Base-by-base conservation (phyloP, 37 sponge, comb jelly and placozoan species). In the Spongia lamella region DNA sequence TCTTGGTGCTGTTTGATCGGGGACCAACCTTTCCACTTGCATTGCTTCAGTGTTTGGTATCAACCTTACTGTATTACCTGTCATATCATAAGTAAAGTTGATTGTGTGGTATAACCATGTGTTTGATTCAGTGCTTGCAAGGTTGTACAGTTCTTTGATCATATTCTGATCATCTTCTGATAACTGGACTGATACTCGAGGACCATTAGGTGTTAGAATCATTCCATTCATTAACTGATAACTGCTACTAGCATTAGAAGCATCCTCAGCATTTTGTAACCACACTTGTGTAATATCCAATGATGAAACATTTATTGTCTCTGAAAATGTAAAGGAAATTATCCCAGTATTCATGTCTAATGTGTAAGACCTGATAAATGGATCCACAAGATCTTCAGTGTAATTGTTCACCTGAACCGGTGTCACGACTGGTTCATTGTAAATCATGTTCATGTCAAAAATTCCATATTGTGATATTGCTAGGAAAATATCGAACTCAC, bases 271-370 rank as follows among this genome's bases (percentile, higher is more conserved):
- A 49, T 47, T 84, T 27, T 72, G 85, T 1, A 93, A 32, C 0
- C 76, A 79, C 53, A 93, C 16, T 14, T 39, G 36, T 14, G 72
- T 11, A 20, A 76, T 66, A 40, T 73, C 34, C 15, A 95, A 76
- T 3, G 89, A 75, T 38, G 75, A 67, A 0, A 82, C 91, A 78
- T 95, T 77, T 14, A 95, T 85, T 7, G 92, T 90, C 53, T 95
- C 96, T 20, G 76, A 40, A 72, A 91, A 95, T 15, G 77, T 82
- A 31, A 95, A 56, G 17, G 47, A 35, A 26, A 95, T 57, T 35
- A 71, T 31, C 29, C 96, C 96, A 54, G 38, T 55, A 52, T 91
- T 75, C 30, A 95, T 32, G 61, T 95, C 96, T 32, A 95, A 68
- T 16, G 38, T 24, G 52, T 80, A 95, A 4, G 29, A 30, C 7